Percentiles rank a stretch among this genome's conserved stretches.
Conservation (phyloP, 1,140 invertebrate species). For the Reticulitermes speratus region DNA sequence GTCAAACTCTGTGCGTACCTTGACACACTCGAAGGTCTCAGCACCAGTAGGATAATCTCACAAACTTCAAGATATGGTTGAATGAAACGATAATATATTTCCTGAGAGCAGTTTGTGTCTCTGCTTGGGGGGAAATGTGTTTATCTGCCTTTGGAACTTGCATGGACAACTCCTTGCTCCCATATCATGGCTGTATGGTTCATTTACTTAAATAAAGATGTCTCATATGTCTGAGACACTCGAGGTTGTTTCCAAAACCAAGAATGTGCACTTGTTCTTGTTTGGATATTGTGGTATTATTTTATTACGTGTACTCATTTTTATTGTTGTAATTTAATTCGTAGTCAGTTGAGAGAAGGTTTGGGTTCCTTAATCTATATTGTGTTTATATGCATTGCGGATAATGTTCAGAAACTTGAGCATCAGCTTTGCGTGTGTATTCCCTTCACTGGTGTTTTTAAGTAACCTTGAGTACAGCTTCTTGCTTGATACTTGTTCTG, state of each 20-base stretch:
- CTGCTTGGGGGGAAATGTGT: no score
- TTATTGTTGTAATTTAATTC: conserved; percentile 4
- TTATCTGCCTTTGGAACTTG: no score
- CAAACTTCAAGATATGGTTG: no score
- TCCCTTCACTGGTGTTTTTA: neutral
- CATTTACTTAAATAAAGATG: neutral
- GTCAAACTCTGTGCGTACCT: no score
- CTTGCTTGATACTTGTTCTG: neutral
- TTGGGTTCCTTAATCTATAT: conserved; percentile 4
- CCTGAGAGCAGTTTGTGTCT: no score
- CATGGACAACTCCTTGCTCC: neutral
- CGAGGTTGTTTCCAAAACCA: neutral
- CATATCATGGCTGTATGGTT: neutral
- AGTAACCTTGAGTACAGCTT: neutral
- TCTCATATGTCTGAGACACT: neutral
- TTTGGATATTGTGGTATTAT: conserved; percentile 5
- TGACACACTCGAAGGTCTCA: no score
- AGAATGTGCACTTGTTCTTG: neutral
- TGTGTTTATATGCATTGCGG: neutral
- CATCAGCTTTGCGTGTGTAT: neutral
- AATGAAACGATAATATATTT: no score
- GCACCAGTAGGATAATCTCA: no score
- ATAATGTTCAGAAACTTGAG: neutral
- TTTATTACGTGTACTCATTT: neutral
- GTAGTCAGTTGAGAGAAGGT: neutral